These are phyloP conservation scores for Anthoscopus minutus DNA, from an alignment of 2,113 vertebrate species.

Conservation along the genomic window DNA sequence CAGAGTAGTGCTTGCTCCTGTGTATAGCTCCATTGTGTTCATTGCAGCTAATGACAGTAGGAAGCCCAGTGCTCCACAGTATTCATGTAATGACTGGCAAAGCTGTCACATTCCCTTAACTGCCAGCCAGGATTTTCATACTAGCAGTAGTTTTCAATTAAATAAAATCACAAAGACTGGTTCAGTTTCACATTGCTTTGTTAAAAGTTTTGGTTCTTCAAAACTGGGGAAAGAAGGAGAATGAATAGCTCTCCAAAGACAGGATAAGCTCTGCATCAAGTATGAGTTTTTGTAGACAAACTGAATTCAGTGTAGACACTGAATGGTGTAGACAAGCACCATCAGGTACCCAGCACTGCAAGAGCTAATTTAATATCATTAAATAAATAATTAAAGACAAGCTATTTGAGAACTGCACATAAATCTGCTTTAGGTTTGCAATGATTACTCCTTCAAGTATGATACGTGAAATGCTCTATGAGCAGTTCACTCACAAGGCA, in stretches of 20 bases:
- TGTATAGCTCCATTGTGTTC: slow-evolving; percentile 13
- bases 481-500: background rate
- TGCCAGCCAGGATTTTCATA: background rate
- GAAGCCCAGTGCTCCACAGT: background rate
- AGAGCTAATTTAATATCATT: background rate
- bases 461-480: background rate
- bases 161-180: background rate
- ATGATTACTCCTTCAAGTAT: background rate
- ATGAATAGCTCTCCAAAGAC: background rate
- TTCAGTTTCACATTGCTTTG: background rate
- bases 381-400: too few species aligned
- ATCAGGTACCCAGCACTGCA: background rate
- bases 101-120: slow-evolving; percentile 33
- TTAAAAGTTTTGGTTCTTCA: background rate
- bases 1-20: background rate
- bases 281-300: background rate
- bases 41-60: background rate
- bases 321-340: background rate
- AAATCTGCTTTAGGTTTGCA: background rate
- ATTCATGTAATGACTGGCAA: slow-evolving; percentile 29
- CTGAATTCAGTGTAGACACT: background rate
- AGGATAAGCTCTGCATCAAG: background rate
- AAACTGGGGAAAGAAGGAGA: background rate
- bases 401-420: background rate
- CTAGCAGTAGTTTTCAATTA: slow-evolving; percentile 1